Percentiles rank a stretch among this genome's conserved stretches.
These are phyloP conservation scores for Brachypterus glaber DNA, from an alignment of 2,888 invertebrate genomes.

Conservation along the genomic window DNA sequence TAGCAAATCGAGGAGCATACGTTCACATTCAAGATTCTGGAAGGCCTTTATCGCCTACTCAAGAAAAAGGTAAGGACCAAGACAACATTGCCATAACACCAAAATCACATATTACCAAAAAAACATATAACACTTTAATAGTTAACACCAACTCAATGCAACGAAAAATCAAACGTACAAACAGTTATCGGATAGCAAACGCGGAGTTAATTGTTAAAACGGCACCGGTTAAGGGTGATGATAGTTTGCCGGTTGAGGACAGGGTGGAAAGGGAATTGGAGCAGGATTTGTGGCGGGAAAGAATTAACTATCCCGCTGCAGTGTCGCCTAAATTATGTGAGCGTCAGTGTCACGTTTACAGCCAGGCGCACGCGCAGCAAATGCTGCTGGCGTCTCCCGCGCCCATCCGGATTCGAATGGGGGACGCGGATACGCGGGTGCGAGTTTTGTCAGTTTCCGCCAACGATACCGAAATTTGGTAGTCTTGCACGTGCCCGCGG, in stretches of 20 bases:
- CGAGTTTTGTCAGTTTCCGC: constrained; percentile 54
- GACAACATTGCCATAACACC: constrained; percentile 15
- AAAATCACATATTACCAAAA: constrained; percentile 23
- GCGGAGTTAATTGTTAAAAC: constrained; percentile 52
- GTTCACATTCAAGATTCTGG: constrained; percentile 61
- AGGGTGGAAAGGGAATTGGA: constrained; percentile 54
- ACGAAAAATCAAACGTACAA: constrained; percentile 63
- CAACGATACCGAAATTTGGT: constrained; percentile 71
- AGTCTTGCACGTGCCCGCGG: constrained; percentile 29
- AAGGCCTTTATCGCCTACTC: constrained; percentile 49
- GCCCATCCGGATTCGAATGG: constrained; percentile 54
- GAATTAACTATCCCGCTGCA: constrained; percentile 61
- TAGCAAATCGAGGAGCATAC: constrained; percentile 50
- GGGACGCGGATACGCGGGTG: constrained; percentile 53
- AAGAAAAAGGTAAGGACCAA: constrained; percentile 58
- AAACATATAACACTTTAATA: constrained; percentile 29
- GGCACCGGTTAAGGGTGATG: too few species aligned
- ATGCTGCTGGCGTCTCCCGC: constrained; percentile 45
- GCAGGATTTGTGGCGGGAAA: constrained; percentile 54
- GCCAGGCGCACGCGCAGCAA: constrained; percentile 38
- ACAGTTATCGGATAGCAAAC: constrained; percentile 78
- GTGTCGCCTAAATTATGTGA: constrained; percentile 47
- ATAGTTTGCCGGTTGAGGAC: too few species aligned
- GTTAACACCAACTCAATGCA: constrained; percentile 20
- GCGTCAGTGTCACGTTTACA: constrained; percentile 34